Evolutionary conservation across 2,888 invertebrate species (phyloP), one percentile per base, ranked within the genome.

Genomic region (Abrostola tripartita): DNA sequence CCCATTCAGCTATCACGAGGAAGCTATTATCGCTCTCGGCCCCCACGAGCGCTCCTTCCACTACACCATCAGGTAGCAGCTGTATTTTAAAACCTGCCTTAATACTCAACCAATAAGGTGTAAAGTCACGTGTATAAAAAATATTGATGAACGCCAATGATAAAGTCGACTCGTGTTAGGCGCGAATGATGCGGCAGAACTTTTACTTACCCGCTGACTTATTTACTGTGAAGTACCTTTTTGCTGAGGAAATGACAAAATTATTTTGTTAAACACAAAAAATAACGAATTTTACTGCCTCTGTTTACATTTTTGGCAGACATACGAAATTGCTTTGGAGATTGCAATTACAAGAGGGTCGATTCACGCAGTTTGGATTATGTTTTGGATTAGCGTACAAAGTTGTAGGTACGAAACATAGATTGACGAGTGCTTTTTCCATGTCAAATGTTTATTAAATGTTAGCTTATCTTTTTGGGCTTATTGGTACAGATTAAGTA

Each of bases 1-100:
- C 78, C 87, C 85, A 85, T 88, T 88, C 86, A 86, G 84, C 76
- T 86, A 85, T 86, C 87, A 78, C 78, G 74, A 85, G 88, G 89
- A 89, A 89, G 88, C 88, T 81, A 89, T 89, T 89, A 89, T 82
- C 85, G 82, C 82, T 76, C 68, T 61, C 55, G 61, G 61, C 59
- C 68, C 63, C 59, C 68, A 76, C 80, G 57, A 84, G 77, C 70
- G 71, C 68, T 68, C 76, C 64, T 78, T 64, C 66, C 69, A 53
- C 40, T 64, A 68, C 62, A 65, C 79, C 62, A 65, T 67, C 70
- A 68, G 47, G 42, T 61, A 56, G 51, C 59, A 61, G 52, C 68
- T 67, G 41, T 68, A 69, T 61, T 57, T 49, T 37, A 71, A 71
- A 81, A 76, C 38, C 54, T 40, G 72, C 82, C 76, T 78, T 81